Evolutionary conservation across 2,888 invertebrate species (phyloP), one percentile per base, ranked within the genome.

Genomic region (Eupithecia vulgata): DNA sequence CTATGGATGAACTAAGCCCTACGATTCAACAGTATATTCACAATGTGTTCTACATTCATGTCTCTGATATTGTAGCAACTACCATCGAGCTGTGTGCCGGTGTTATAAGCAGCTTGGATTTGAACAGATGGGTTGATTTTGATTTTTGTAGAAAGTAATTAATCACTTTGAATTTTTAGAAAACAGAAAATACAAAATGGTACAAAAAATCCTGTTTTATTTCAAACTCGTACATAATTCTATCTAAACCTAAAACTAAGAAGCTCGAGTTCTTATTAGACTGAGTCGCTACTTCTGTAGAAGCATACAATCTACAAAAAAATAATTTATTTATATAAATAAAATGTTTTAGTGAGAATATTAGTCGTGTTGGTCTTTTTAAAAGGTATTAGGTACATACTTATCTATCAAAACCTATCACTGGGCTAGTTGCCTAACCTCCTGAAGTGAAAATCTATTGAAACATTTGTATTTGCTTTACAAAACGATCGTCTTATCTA

Each of bases 81-180:
- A 85, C 90, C 35, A 86, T 93, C 7, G 93, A 94, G 71, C 52
- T 81, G 21, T 88, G 88, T 74, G 91, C 90, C 52, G 94, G 93
- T 65, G 78, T 91, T 5, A 76, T 94, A 0, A 91, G 91, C 71
- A 92, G 93, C 67, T 83, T 94, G 71, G 93, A 94, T 81, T 83
- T 90, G 35, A 90, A 91, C 77, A 88, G 88, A 80, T 92, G 92
- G 93, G 88, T 94, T 67, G 85, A 91, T 57, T 92, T 94, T 79
- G 89, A 93, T 82, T 94, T 93, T 79, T 92, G 92, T 80, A 86
- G 73, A 34, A 57, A 64, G 42, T 71, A 67, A 62, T 40, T 48
- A 8, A 1, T 45, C 3, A 15, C 15, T 17, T n/a, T n/a, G 48
- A 30, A 30, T 3, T 30, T 48, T n/a, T 8, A 48, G 6, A n/a